Conservation (phyloP, 35 echinoderm and acorn worm species). For the Eucidaris tribuloides region DNA sequence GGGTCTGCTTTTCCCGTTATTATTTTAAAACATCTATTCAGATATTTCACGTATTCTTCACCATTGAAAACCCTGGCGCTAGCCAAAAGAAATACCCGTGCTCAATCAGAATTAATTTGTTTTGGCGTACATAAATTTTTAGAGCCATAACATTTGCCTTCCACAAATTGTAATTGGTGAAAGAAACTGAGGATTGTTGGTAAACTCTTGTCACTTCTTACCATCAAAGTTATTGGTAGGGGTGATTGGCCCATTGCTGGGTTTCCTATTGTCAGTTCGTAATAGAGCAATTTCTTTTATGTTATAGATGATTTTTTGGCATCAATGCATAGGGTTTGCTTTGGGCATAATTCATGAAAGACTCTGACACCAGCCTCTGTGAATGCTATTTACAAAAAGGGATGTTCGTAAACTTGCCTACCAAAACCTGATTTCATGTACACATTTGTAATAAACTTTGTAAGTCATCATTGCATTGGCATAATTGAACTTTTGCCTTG, state of each 20-base stretch:
- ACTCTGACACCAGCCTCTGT: neutral
- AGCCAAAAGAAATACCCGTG: neutral
- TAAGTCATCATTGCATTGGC: no score
- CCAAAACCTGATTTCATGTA: no score
- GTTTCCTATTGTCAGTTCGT: neutral
- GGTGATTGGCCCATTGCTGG: neutral
- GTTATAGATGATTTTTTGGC: neutral
- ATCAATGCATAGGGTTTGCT: neutral
- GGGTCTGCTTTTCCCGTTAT: no score
- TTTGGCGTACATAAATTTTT: neutral
- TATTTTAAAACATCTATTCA: neutral
- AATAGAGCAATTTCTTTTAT: neutral
- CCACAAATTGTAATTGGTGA: neutral
- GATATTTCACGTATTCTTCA: neutral
- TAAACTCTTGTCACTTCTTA: neutral
- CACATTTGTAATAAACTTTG: no score
- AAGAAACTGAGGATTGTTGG: neutral
- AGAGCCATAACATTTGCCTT: neutral
- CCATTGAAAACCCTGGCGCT: neutral
- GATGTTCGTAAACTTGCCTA: no score
- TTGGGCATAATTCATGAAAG: neutral
- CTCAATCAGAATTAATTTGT: neutral
- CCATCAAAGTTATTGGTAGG: neutral
- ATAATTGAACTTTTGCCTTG: neutral
- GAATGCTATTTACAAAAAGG: no score